Base-by-base conservation (phyloP, 2,797 vertebrate species). In the Toxotes lorentzi region DNA sequence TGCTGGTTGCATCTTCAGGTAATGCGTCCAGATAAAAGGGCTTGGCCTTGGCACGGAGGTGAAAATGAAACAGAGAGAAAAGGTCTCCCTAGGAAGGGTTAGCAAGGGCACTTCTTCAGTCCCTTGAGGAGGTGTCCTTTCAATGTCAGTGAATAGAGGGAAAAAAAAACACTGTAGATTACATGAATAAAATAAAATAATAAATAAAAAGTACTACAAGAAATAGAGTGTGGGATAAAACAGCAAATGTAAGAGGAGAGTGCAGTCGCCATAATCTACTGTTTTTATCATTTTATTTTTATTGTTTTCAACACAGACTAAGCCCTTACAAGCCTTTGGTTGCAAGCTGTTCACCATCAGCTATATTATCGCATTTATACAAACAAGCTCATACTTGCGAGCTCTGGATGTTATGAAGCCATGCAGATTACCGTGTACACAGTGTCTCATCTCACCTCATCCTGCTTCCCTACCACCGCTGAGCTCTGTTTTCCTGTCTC, bases 41-140 rank as follows among this genome's bases (percentile, higher is more conserved):
- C 24, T 35, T 17, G 65, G 73, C 68, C 51, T 30, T 65, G 45
- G 83, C 61, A 51, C 85, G 73, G 47, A 95, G 91, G 91, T 93
- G 94, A 90, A 93, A 95, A 96, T 95, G 90, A 93, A 94, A 95
- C 73, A 59, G 54, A 72, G 86, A 84, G 73, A 53, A 71, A 83
- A 78, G 83, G 85, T 86, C 79, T 85, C 59, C 61, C 58, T 70
- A 47, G 35, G 45, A 67, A 56, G 54, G 73, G 69, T 66, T 47
- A 71, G 34, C 61, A 68, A 82, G 79, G 81, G 63, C 82, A 70
- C 40, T 23, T 59, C 43, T 17, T 80, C 64, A 21, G 73, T 70
- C 66, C 79, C 60, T 24, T 19, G 50, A 56, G 53, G 32, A 81
- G 73, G 76, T 41, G 57, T 69, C 56, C 41, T 47, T 54, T 56